Conservation (phyloP, 2,113 vertebrate genomes). For the Oenanthe melanoleuca region DNA sequence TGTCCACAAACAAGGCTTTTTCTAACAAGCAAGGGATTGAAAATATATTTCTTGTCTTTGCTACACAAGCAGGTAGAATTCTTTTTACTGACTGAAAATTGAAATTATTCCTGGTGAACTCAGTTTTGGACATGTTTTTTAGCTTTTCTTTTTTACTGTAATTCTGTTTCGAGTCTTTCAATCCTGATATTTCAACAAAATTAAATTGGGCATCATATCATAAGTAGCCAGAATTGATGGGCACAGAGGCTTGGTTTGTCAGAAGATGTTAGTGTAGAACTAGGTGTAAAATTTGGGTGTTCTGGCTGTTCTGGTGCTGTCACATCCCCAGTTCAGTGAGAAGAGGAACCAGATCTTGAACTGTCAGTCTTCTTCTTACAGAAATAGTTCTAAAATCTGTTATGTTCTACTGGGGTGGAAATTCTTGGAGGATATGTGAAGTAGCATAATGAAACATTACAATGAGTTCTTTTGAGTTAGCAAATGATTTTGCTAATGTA, state of each 20-base stretch:
- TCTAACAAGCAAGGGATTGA: background rate
- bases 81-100: background rate
- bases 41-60: background rate
- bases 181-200: background rate
- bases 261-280: background rate
- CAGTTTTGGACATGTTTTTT: background rate
- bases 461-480: background rate
- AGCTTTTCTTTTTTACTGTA: background rate
- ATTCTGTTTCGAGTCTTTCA: background rate
- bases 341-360: background rate
- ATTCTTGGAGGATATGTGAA: background rate
- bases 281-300: background rate
- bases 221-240: background rate
- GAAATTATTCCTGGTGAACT: background rate
- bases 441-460: background rate
- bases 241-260: background rate
- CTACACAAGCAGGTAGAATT: background rate
- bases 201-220: background rate
- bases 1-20: background rate
- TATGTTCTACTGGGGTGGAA: background rate
- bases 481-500: background rate
- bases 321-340: background rate
- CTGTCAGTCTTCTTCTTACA: constrained; percentile 8
- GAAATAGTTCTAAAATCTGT: constrained; percentile 38
- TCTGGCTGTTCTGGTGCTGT: background rate